Evolutionary conservation across 2,888 invertebrate genomes (phyloP).

Genomic region (Drosophila lutescens): DNA sequence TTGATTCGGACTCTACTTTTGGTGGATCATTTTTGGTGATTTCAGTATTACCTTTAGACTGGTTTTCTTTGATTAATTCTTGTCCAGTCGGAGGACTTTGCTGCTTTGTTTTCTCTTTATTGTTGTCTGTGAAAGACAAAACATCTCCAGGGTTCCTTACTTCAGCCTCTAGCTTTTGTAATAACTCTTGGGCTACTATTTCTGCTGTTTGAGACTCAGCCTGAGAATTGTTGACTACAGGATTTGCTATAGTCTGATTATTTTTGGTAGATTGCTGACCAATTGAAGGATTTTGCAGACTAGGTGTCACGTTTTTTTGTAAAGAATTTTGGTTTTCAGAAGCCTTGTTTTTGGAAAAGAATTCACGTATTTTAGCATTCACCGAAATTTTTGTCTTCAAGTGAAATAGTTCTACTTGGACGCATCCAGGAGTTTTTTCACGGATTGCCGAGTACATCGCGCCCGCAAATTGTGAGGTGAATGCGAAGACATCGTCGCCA

Average conservation of each 20-base stretch:
- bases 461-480: slow-evolving; percentile 31
- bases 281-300: background rate
- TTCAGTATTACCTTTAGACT: background rate
- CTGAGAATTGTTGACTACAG: background rate
- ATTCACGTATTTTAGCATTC: slow-evolving; percentile 33
- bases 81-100: background rate
- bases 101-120: background rate
- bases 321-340: background rate
- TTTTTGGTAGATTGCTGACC: background rate
- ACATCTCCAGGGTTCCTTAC: background rate
- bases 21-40: background rate
- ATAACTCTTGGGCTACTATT: background rate
- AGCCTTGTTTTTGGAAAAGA: background rate
- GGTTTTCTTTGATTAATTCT: background rate
- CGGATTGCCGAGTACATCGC: slow-evolving; percentile 4
- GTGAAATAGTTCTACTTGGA: slow-evolving; percentile 33
- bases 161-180: background rate
- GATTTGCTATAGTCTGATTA: background rate
- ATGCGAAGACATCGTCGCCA: background rate
- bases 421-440: background rate
- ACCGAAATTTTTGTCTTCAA: slow-evolving; percentile 14
- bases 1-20: background rate
- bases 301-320: background rate
- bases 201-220: background rate
- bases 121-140: background rate